Conservation (phyloP, 2,888 invertebrate genomes). For the Cryptophagus acutangulus region DNA sequence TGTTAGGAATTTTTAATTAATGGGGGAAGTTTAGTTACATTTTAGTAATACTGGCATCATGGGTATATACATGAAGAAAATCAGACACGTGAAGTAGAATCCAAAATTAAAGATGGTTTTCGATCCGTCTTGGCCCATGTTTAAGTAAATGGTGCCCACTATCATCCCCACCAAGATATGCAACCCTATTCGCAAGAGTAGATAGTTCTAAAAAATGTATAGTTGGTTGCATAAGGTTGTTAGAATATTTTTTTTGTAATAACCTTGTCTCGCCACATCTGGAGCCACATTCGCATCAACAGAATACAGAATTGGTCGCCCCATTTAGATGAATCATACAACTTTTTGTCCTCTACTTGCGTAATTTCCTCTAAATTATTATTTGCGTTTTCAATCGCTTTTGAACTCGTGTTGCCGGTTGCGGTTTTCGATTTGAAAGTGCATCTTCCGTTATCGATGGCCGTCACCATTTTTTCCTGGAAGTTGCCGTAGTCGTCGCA, state of each 20-base stretch:
- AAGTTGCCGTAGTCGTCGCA: conserved; percentile 74
- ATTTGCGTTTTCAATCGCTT: background rate
- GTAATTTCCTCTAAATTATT: conserved; percentile 3
- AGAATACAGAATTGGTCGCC: conserved; percentile 65
- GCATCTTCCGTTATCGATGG: conserved; percentile 61
- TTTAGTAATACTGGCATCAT: conserved; percentile 76
- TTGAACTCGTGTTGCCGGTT: conserved; percentile 7
- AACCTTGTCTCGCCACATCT: conserved; percentile 71
- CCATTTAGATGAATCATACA: conserved; percentile 32
- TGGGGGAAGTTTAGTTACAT: conserved; percentile 56
- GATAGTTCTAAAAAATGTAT: conserved; percentile 56
- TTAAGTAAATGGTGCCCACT: conserved; percentile 64
- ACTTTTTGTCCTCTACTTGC: conserved; percentile 11
- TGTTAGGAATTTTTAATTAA: background rate
- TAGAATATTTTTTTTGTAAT: conserved; percentile 18
- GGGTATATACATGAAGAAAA: conserved; percentile 75
- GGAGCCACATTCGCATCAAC: conserved; percentile 65
- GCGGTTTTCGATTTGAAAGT: conserved; percentile 26
- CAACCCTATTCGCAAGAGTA: conserved; percentile 64
- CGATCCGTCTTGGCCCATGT: conserved; percentile 74
- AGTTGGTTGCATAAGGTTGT: background rate
- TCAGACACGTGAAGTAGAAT: conserved; percentile 74
- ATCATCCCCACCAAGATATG: conserved; percentile 65
- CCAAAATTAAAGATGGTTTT: conserved; percentile 81
- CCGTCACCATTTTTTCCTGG: conserved; percentile 63